These are phyloP conservation scores for Atractosteus spatula DNA, from an alignment of 2,113 vertebrate genomes.

Conservation along the genomic window DNA sequence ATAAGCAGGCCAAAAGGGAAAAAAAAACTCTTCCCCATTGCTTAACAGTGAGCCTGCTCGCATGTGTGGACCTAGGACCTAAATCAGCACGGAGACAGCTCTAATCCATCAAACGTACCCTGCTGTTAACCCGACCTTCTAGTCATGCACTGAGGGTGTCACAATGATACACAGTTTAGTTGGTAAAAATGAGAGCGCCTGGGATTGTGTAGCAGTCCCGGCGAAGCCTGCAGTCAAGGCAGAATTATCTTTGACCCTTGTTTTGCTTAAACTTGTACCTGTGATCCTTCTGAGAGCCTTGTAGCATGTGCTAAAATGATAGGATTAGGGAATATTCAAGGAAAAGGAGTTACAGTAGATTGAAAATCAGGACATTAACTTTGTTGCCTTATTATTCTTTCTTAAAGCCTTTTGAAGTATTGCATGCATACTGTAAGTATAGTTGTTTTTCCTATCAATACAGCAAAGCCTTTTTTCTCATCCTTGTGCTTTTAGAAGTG, in stretches of 20 bases:
- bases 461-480: too few relatives aligned
- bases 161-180: slow-evolving; percentile 7
- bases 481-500: too few relatives aligned
- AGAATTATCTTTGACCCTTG: neutral
- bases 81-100: slow-evolving; percentile 31
- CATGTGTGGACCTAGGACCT: slow-evolving; percentile 19
- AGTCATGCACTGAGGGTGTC: slow-evolving; percentile 14
- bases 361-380: too few relatives aligned
- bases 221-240: neutral
- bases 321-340: neutral
- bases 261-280: neutral
- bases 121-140: slow-evolving; percentile 44
- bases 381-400: too few relatives aligned
- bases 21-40: neutral
- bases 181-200: slow-evolving; percentile 12
- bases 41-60: neutral
- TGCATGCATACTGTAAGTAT: neutral
- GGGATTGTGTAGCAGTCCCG: neutral
- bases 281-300: neutral
- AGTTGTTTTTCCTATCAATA: too few relatives aligned
- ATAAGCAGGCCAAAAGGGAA: neutral
- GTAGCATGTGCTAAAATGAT: neutral
- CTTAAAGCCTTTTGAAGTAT: too few relatives aligned
- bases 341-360: neutral
- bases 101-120: slow-evolving; percentile 34